Percentiles rank a stretch among this genome's conserved stretches.
phyloP scores from a whole-genome alignment of 2,113 vertebrate species.

The Syngnathus floridae region DNA sequence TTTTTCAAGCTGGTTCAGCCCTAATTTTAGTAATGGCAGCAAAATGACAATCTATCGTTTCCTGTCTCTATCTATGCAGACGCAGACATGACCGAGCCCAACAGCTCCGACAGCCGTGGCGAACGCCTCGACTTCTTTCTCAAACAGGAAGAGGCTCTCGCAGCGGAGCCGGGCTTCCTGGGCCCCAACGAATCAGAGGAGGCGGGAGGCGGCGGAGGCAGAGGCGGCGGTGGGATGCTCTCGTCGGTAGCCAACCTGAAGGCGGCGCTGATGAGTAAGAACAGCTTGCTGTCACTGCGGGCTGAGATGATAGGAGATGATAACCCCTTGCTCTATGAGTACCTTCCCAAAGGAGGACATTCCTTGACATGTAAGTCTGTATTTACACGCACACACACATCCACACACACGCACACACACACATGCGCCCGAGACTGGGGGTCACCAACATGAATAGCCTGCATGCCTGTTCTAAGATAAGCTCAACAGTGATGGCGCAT shows the following conservation, averaged over 20 bases:
- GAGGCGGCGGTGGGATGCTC: constrained; percentile 49
- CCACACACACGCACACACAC: not conserved
- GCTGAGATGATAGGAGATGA: constrained; percentile 90
- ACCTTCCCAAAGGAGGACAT: constrained; percentile 90
- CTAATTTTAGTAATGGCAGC: constrained; percentile 4
- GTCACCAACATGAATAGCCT: not conserved
- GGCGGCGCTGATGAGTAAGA: constrained; percentile 94
- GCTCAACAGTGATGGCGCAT: not conserved
- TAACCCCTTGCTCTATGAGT: constrained; percentile 91
- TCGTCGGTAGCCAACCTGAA: constrained; percentile 88
- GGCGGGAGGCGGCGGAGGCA: constrained; percentile 37
- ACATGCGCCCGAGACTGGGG: not conserved
- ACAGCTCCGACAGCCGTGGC: constrained; percentile 79
- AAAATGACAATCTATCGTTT: constrained; percentile 10
- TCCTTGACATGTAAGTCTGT: constrained; percentile 89
- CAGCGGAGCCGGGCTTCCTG: constrained; percentile 76
- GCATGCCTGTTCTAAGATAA: no score
- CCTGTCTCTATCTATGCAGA: constrained; percentile 57
- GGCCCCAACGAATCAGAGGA: constrained; percentile 81
- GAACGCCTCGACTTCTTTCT: constrained; percentile 80
- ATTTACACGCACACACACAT: no score
- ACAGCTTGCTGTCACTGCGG: constrained; percentile 92
- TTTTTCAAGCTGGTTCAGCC: no score
- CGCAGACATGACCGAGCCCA: constrained; percentile 79
- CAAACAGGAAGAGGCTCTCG: constrained; percentile 79